Evolutionary conservation across 2,888 invertebrate genomes (phyloP), one percentile per base, ranked within the genome.

Genomic region (Mimas tiliae): DNA sequence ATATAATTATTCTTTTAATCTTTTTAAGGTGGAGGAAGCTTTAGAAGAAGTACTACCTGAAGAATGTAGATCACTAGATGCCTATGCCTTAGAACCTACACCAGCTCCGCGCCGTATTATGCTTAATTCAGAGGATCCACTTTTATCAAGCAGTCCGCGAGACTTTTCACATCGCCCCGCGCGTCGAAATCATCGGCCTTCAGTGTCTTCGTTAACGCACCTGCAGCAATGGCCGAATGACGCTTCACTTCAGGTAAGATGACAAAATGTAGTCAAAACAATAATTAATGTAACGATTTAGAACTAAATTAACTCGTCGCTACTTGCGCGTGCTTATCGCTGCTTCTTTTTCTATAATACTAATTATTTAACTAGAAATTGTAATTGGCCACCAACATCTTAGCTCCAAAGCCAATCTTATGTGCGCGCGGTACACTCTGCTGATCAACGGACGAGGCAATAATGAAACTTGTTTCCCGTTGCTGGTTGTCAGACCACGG

Each of bases 91-190:
- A 79, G 95, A 95, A 63, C 94, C 95, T 63, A 95, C 95, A 0
- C 95, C 96, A 6, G 90, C 97, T 9, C 96, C 97, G 72, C 96
- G 96, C 6, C 96, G 97, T 78, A 97, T 97, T 95, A 96, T 97
- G 96, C 96, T 97, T 12, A 97, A 97, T 82, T 97, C 97, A 0
- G 97, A 97, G 79, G 97, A 97, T 84, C 97, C 97, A 0, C 86
- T 97, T 4, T 86, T 98, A 19, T 97, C 97, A 0, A 97, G 97
- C 68, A 97, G 96, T 74, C 97, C 97, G 0, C 96, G 97, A 70
- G 97, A 97, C 81, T 97, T 97, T 79, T 94, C 93, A 7, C 85
- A 93, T 67, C 93, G 91, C 64, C 85, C 86, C 50, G 74, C 86
- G 55, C 85, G 90, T 63, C 87, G 90, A 55, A 86, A 86, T 53